A percentile compares a stretch with the other conserved stretches of the same genome.
Conservation (phyloP, 2,113 vertebrate genomes). For the Callospermophilus lateralis region DNA sequence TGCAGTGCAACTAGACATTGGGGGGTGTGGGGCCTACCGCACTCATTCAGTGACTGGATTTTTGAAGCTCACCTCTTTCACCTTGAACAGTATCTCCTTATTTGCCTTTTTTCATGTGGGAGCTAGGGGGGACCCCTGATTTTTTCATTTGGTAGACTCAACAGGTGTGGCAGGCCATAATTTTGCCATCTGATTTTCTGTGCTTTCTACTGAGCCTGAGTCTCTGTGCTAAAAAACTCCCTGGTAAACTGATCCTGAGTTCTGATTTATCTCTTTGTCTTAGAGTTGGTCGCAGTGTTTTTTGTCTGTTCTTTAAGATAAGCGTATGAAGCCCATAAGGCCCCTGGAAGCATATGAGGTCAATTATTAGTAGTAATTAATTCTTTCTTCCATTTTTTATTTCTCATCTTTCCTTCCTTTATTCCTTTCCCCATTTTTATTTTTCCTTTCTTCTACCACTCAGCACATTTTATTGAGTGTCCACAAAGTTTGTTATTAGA, state of each 20-base stretch:
- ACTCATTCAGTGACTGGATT: not conserved
- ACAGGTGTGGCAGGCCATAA: not conserved
- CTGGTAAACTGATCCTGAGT: not conserved
- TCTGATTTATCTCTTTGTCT: not conserved
- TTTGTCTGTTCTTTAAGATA: not conserved
- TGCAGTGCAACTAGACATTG: not conserved
- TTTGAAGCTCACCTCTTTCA: not conserved
- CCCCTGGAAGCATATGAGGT: not conserved
- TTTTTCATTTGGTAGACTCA: not conserved
- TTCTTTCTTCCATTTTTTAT: not conserved
- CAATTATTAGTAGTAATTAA: not conserved
- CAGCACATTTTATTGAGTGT: not conserved
- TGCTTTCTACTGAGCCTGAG: not conserved
- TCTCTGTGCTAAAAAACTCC: not conserved
- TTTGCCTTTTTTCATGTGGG: not conserved
- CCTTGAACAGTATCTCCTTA: not conserved
- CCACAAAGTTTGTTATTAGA: not conserved
- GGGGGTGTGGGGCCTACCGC: rapidly evolving
- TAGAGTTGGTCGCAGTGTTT: not conserved
- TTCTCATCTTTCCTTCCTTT: not conserved
- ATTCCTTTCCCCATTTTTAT: not conserved
- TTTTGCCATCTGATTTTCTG: not conserved
- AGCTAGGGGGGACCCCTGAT: not conserved
- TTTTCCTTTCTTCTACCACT: not conserved
- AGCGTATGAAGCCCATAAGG: not conserved